These are phyloP conservation scores for Aplodontia rufa DNA, from an alignment of 2,113 vertebrate genomes.

Conservation along the genomic window DNA sequence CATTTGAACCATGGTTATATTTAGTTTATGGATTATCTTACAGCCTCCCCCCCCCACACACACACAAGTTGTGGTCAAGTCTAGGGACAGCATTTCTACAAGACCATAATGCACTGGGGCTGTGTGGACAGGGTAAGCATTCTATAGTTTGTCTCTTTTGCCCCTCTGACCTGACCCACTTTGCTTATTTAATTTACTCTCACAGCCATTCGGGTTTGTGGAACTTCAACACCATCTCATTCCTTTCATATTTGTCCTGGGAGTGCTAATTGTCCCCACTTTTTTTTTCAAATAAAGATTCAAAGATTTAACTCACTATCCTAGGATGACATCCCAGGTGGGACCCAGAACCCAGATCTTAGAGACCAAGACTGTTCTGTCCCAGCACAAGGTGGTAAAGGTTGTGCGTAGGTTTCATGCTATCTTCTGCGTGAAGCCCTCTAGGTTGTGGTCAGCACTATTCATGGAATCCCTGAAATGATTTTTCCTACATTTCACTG, in stretches of 20 bases:
- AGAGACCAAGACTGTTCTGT: neutral
- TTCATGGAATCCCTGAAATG: neutral
- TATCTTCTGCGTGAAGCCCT: neutral
- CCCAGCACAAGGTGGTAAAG: too few relatives aligned
- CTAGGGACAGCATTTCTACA: neutral
- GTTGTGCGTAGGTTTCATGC: neutral
- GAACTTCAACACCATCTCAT: neutral
- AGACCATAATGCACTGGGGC: neutral
- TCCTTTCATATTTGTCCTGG: neutral
- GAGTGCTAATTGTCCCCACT: neutral
- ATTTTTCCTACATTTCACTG: neutral
- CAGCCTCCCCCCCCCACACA: neutral
- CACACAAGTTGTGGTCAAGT: neutral
- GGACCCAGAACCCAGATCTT: neutral
- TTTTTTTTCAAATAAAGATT: slow-evolving; percentile 6
- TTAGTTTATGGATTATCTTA: slow-evolving; percentile 19
- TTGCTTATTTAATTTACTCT: neutral
- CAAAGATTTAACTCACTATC: neutral
- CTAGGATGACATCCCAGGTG: neutral
- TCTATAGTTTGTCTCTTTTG: neutral
- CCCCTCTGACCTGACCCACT: neutral
- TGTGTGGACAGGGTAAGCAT: neutral
- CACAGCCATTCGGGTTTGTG: neutral
- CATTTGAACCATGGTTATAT: neutral
- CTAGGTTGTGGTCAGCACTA: neutral